Evolutionary conservation across 2,797 vertebrate genomes (phyloP), one percentile per base, ranked within the genome.

Genomic region (Rhabdophis nuchalis): DNA sequence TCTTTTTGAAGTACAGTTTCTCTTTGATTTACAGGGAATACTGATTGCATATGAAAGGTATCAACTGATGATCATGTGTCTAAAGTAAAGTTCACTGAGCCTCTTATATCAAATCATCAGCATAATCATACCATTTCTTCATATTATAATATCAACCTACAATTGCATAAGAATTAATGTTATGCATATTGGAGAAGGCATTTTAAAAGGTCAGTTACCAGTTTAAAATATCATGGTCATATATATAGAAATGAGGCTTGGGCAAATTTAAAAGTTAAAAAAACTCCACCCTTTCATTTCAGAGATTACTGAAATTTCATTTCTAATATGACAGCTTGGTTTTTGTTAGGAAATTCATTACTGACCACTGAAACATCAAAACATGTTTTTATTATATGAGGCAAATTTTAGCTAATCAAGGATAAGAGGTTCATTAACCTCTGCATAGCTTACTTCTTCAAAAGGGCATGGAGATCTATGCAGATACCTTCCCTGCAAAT

Each of bases 141-240:
- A 25, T 87, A 57, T 54, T 91, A 87, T 82, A 87, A 46, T 60
- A 64, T 93, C 54, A 93, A 60, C 82, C 88, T 60, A 72, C 86
- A 91, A 89, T 91, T 77, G 88, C 53, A 89, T 58, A 85, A 53
- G 90, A 93, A 93, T 91, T 89, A 91, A 91, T 50, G 54, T 53
- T 89, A 60, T 93, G 87, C 85, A 87, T 87, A 91, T 91, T 89
- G 82, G 41, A 86, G 50, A 41, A 86, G 85, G 60, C 60, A 87
- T 86, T 89, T 91, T 77, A 89, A 89, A 89, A 91, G 52, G 60
- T 77, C 90, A 89, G n/a, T 58, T 91, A 36, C 60, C 46, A 82
- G 60, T 87, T 58, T 72, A 86, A 91, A 89, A 87, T 64, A 12
- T 86, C 14, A 89, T 89, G 77, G 77, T 86, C 58, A 36, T 41